Evolutionary conservation across 2,888 invertebrate species (phyloP), one percentile per base, ranked within the genome.

Genomic region (Erebia epiphron): DNA sequence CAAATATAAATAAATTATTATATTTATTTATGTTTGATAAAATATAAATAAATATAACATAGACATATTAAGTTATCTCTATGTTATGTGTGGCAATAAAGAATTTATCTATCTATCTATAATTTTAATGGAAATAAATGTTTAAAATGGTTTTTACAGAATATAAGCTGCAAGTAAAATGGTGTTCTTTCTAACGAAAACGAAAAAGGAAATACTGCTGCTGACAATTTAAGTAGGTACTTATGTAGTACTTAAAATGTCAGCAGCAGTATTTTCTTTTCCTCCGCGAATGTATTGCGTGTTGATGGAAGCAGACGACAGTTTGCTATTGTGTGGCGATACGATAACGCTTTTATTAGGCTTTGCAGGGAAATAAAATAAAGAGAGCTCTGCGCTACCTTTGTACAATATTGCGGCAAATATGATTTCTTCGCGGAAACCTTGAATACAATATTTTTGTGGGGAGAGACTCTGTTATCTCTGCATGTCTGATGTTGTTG

Each of bases 261-360:
- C 2, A 46, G 46, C 13, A 46, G 54, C 16, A 49, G 21, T 66
- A 43, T 54, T 56, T 66, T 52, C 61, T 60, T 49, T 81, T 84
- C 76, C 18, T 77, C 78, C 66, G 71, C 87, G 79, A 57, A 35
- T 46, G 84, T 80, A 49, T 63, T 69, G 68, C 79, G 83, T 84
- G 88, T 87, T 90, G 90, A 90, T 86, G 86, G 83, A 88, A 89
- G 84, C 87, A 85, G 90, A 86, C 87, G 89, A 86, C 87, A 86
- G 83, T 80, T 82, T 79, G 83, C 82, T 81, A 88, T 92, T 91
- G 91, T 90, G 86, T 82, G 69, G 84, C 84, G 84, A 87, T 88
- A 87, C 87, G 91, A 91, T 91, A 91, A 88, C 86, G 88, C 82
- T 90, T 91, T 91, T 91, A 91, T 88, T 88, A 90, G 88, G 83